Percentiles rank a stretch among this genome's conserved stretches.
Conservation (phyloP, 1,140 invertebrate species). For the Laupala kohalensis region DNA sequence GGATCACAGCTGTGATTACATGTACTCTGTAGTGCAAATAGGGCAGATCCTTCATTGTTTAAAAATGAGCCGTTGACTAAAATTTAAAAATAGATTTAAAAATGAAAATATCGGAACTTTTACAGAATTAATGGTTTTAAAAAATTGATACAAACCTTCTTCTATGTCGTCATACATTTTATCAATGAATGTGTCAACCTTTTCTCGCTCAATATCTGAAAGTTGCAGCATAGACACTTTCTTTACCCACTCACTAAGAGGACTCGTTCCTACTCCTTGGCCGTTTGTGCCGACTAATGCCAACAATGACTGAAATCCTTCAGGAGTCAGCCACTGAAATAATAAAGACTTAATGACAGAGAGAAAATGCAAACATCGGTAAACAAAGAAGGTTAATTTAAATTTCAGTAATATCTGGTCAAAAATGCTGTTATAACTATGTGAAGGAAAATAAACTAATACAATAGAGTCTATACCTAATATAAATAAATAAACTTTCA, state of each 20-base stretch:
- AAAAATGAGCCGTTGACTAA: constrained; percentile 75
- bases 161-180: constrained; percentile 72
- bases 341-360: no score
- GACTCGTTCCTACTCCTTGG: constrained; percentile 85
- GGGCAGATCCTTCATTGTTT: constrained; percentile 84
- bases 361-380: no score
- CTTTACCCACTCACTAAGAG: constrained; percentile 73
- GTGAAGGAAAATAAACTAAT: no score
- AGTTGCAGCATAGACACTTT: constrained; percentile 55
- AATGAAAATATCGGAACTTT: background rate
- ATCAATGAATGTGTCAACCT: constrained; percentile 64
- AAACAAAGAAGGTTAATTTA: no score
- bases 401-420: no score
- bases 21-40: constrained; percentile 72
- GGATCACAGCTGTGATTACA: constrained; percentile 88
- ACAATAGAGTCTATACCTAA: no score
- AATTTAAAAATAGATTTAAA: background rate
- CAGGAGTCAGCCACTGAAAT: constrained; percentile 69
- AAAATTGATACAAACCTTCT: constrained; percentile 34
- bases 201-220: constrained; percentile 45
- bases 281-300: constrained; percentile 85
- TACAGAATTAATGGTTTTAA: background rate
- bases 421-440: no score
- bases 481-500: no score
- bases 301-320: constrained; percentile 75